Conservation (phyloP, 2,888 invertebrate species). For the Sisyra nigra region DNA sequence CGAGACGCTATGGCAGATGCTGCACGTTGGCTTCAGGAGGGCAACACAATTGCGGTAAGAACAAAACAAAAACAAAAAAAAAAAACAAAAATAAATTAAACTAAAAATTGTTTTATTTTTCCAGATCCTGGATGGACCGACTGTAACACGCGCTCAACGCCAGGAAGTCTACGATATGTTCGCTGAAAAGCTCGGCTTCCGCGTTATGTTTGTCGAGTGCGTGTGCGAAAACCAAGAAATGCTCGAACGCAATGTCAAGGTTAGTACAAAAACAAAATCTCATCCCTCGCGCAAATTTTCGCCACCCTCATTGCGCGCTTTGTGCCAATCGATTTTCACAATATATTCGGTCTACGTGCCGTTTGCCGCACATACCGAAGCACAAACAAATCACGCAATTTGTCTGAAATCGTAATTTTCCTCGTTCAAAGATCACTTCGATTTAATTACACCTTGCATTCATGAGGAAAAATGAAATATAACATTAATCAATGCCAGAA, state of each 20-base stretch:
- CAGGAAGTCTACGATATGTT: slow-evolving; percentile 60
- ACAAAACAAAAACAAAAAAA: not conserved
- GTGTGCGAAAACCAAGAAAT: slow-evolving; percentile 67
- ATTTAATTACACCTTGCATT: too few species aligned
- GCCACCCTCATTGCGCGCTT: too few species aligned
- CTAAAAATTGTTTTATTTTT: slow-evolving; percentile 11
- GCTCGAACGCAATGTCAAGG: slow-evolving; percentile 54
- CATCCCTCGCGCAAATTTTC: slow-evolving; percentile 78
- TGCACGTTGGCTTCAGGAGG: slow-evolving; percentile 58
- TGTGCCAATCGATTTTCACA: not conserved
- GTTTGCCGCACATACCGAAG: not conserved
- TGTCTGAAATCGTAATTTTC: too few species aligned
- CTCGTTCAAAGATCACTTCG: too few species aligned
- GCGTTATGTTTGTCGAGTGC: slow-evolving; percentile 84
- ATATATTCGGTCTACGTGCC: not conserved
- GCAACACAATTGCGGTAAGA: slow-evolving; percentile 68
- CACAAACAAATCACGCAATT: not conserved
- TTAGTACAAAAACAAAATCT: too few species aligned
- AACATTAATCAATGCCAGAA: too few species aligned
- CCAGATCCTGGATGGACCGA: slow-evolving; percentile 85
- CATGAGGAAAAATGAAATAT: too few species aligned
- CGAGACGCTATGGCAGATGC: slow-evolving; percentile 76
- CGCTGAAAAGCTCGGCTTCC: slow-evolving; percentile 54
- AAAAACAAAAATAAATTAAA: too few species aligned
- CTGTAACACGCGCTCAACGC: slow-evolving; percentile 70